phyloP scores from a whole-genome alignment of 2,113 vertebrate genomes.

The Jaculus jaculus region DNA sequence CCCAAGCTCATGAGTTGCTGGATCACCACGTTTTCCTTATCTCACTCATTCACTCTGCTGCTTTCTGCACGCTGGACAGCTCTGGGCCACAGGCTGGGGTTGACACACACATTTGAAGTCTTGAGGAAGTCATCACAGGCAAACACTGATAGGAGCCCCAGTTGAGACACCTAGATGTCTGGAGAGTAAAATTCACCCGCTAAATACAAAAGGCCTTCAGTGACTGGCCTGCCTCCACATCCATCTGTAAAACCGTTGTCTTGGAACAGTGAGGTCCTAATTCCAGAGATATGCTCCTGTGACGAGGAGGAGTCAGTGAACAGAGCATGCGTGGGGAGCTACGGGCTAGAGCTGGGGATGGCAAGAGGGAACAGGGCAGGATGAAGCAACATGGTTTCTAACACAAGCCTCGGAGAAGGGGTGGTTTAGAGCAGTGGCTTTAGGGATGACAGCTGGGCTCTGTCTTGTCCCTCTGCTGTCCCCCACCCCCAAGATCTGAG shows the following conservation, averaged over 20 bases:
- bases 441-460: neutral
- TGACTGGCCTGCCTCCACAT: neutral
- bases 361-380: neutral
- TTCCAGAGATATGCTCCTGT: neutral
- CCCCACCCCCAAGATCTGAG: neutral
- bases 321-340: fast-evolving
- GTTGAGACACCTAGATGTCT: neutral
- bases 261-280: neutral
- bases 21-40: fast-evolving
- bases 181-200: neutral
- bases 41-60: neutral
- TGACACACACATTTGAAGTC: neutral
- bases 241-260: neutral
- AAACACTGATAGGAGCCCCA: neutral
- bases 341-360: neutral
- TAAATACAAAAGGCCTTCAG: neutral
- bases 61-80: neutral
- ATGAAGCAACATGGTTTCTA: neutral
- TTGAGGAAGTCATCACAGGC: neutral
- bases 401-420: too few relatives aligned
- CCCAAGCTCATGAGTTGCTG: neutral
- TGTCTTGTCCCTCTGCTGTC: neutral
- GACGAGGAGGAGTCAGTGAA: fast-evolving
- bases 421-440: neutral
- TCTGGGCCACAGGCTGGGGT: neutral